A percentile compares a stretch with the other conserved stretches of the same genome.
phyloP scores from a whole-genome alignment of 2,888 invertebrate genomes.

The Exocentrus adspersus region DNA sequence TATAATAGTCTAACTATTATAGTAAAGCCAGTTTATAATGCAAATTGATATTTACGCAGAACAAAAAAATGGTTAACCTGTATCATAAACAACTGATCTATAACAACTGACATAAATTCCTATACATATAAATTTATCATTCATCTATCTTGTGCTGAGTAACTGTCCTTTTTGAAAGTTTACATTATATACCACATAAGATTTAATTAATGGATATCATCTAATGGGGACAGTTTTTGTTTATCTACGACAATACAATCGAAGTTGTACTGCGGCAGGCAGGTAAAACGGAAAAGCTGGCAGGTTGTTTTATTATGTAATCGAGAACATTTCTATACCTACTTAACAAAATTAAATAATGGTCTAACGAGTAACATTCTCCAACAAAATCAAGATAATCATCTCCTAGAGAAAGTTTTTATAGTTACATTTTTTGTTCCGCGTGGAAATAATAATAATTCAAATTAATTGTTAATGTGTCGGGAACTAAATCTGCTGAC shows the following conservation, averaged over 20 bases:
- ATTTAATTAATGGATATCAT: conserved; percentile 52
- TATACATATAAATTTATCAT: conserved; percentile 40
- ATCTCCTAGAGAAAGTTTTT: conserved; percentile 21
- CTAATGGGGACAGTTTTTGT: conserved; percentile 55
- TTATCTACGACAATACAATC: conserved; percentile 54
- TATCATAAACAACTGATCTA: conserved; percentile 30
- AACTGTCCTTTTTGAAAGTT: conserved; percentile 50
- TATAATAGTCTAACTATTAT: too few species aligned
- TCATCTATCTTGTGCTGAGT: conserved; percentile 30
- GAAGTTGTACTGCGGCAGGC: conserved; percentile 47
- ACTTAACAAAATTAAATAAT: conserved; percentile 21
- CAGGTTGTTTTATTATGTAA: conserved; percentile 48
- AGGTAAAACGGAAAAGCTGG: conserved; percentile 33
- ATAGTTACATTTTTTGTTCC: conserved; percentile 9
- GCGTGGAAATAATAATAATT: conserved; percentile 9
- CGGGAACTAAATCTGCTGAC: conserved; percentile 6
- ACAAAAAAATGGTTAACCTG: conserved; percentile 25
- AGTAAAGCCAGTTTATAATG: not conserved
- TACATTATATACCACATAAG: conserved; percentile 45
- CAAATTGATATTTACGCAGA: not conserved
- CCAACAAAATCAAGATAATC: conserved; percentile 12
- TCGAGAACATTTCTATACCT: conserved; percentile 26
- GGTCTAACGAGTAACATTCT: conserved; percentile 18
- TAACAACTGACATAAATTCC: conserved; percentile 28
- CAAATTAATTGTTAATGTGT: not conserved